Base-by-base conservation (phyloP, 2,888 invertebrate genomes). In the Eristalinus sepulchralis region DNA sequence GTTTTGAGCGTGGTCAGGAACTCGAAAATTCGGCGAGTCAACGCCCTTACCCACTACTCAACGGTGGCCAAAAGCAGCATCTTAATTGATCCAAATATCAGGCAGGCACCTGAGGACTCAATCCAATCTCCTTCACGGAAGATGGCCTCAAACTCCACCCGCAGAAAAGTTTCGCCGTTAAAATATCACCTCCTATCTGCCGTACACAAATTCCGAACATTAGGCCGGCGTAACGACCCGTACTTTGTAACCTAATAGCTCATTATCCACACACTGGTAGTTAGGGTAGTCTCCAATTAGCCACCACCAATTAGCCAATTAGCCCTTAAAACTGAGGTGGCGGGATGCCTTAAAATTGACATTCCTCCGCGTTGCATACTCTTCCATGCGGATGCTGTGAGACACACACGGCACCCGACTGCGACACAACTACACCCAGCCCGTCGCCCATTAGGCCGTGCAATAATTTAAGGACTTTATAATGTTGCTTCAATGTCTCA, bases 401-500 rank as follows among this genome's bases (percentile, higher is more conserved):
- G 31, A 60, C 53, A 20, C 55, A 22, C 31, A 47, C 33, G 53
- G 31, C 55, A 24, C 62, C 39, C 24, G 39, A 70, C 57, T 31
- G 31, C 33, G 36, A 63, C 36, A 63, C 34, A 31, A 17, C 17
- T 13, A 11, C n/a, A 31, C 62, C 8, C 24, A n/a, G 34, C 11
- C 27, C 57, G 17, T 27, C 39, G 47, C 59, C 63, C 34, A 75
- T 75, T 39, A 70, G 75, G 57, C 57, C 31, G 6, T 36, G 22
- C 67, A 77, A 82, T 85, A 85, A 70, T 70, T 82, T 85, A 82
- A 82, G 85, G 81, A 78, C 77, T 82, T 85, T 82, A 85, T 82
- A 85, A 78, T 82, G 59, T 62, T 82, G 60, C 55, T 24, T 63
- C 53, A 78, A 85, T 85, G 85, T 85, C 85, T 85, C 77, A 82